Conservation (phyloP, 1,140 invertebrate genomes). For the Bathynomus jamesi region DNA sequence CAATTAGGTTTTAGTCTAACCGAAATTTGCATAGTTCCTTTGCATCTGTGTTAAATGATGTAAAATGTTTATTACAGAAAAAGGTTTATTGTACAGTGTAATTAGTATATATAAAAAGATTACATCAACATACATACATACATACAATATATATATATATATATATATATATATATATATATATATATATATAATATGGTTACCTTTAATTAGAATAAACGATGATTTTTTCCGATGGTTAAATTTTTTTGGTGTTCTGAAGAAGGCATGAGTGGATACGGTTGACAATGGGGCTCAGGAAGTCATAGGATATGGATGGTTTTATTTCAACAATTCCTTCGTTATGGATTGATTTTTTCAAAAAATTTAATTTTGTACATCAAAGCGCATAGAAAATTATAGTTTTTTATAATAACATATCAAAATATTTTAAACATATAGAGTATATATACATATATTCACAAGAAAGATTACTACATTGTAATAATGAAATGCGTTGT, state of each 20-base stretch:
- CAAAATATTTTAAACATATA: too few relatives aligned
- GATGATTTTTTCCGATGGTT: neutral
- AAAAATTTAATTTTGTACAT: neutral
- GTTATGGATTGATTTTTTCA: neutral
- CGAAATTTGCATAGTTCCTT: neutral
- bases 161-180: constrained; percentile 19
- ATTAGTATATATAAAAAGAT: neutral
- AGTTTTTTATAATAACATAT: too few relatives aligned
- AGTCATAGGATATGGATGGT: neutral
- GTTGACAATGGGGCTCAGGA: too few relatives aligned
- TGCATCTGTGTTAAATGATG: neutral
- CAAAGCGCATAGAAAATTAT: too few relatives aligned
- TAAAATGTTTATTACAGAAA: neutral
- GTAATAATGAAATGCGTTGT: too few relatives aligned
- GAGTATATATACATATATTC: too few relatives aligned
- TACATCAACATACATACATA: neutral
- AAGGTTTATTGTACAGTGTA: too few relatives aligned
- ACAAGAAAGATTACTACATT: too few relatives aligned
- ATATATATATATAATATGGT: constrained; percentile 15
- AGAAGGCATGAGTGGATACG: too few relatives aligned
- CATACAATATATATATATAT: constrained; percentile 14
- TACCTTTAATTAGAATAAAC: neutral
- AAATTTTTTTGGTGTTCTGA: neutral
- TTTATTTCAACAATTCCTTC: neutral
- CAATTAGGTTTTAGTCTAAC: too few relatives aligned